A percentile compares a stretch with the other conserved stretches of the same genome.
Conservation (phyloP, 2,797 vertebrate genomes). For the Smutsia gigantea region DNA sequence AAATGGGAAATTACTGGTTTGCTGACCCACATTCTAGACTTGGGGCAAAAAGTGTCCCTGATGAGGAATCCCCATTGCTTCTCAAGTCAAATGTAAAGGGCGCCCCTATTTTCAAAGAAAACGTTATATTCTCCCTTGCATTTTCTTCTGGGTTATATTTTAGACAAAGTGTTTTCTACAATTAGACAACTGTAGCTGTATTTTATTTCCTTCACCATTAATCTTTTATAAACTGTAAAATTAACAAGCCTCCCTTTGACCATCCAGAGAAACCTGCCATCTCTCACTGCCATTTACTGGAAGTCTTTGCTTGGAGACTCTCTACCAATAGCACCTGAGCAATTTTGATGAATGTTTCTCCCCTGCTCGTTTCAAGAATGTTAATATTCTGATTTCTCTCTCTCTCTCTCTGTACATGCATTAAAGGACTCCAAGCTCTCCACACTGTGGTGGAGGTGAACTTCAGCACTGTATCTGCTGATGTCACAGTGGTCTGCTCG, state of each 20-base stretch:
- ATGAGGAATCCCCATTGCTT: background rate
- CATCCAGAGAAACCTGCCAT: constrained; percentile 59
- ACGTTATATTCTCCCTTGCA: background rate
- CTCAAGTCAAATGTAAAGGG: background rate
- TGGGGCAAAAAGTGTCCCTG: background rate
- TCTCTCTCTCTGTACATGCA: constrained; percentile 58
- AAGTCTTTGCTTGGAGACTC: constrained; percentile 62
- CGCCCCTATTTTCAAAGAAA: constrained; percentile 5
- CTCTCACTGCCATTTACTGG: constrained; percentile 16
- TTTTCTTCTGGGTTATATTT: constrained; percentile 39
- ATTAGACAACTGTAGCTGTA: constrained; percentile 39
- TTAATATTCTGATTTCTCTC: constrained; percentile 73
- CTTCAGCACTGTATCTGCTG: constrained; percentile 64
- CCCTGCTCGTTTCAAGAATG: constrained; percentile 75
- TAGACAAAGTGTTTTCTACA: constrained; percentile 23
- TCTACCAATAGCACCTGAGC: constrained; percentile 44
- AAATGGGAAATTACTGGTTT: background rate
- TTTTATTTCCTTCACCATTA: constrained; percentile 66
- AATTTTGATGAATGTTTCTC: constrained; percentile 69
- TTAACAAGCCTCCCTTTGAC: constrained; percentile 69
- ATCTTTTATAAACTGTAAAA: constrained; percentile 73
- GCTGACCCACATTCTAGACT: background rate
- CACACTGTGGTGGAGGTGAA: constrained; percentile 59
- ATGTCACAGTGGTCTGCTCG: constrained; percentile 61
- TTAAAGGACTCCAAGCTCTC: constrained; percentile 71